These are phyloP conservation scores for Hexactinellida sp. DNA, from an alignment of 37 sponge, comb jelly and placozoan species.

Conservation along the genomic window DNA sequence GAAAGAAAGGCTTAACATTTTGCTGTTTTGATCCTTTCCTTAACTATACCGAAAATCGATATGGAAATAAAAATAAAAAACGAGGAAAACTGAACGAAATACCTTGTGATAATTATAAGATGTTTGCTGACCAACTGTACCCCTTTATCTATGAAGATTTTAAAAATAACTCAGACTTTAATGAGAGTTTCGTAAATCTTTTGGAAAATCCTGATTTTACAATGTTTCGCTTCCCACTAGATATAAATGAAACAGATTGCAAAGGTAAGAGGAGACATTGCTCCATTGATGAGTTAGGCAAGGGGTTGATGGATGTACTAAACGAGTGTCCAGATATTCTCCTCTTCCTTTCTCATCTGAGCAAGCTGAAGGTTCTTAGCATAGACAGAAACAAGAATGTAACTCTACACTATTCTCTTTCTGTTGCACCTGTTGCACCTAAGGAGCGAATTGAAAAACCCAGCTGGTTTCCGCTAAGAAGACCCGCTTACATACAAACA, in stretches of 20 bases:
- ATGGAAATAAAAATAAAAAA: neutral
- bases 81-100: neutral
- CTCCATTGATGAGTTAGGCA: neutral
- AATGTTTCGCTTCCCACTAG: neutral
- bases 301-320: neutral
- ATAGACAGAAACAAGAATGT: neutral
- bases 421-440: neutral
- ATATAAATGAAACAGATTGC: neutral
- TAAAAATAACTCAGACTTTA: neutral
- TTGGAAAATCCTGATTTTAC: neutral
- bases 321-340: neutral
- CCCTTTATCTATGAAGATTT: neutral
- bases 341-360: neutral
- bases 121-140: neutral
- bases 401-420: neutral
- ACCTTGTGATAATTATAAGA: neutral
- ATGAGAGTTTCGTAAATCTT: neutral
- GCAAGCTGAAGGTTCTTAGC: neutral
- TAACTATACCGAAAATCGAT: neutral
- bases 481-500: neutral
- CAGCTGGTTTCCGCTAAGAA: neutral
- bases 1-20: neutral
- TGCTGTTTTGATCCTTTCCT: conserved; percentile 12
- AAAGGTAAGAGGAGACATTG: neutral
- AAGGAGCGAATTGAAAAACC: neutral